These are phyloP conservation scores for Aplodontia rufa DNA, from an alignment of 2,113 vertebrate species.

Conservation along the genomic window DNA sequence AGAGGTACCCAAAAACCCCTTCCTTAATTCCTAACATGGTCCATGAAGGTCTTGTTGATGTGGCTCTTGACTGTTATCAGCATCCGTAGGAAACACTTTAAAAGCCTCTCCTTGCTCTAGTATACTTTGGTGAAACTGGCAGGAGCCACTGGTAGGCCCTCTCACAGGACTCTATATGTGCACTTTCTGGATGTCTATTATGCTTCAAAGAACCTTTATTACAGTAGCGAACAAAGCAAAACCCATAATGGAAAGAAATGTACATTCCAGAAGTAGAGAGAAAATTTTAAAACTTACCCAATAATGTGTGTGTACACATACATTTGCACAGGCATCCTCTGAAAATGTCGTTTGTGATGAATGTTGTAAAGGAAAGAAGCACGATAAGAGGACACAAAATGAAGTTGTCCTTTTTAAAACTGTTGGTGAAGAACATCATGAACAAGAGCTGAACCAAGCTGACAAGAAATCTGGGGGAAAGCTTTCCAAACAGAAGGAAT, in stretches of 20 bases:
- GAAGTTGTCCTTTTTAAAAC: background rate
- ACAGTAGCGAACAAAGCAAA: background rate
- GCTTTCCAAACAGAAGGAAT: background rate
- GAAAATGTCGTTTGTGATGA: background rate
- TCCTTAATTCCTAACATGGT: background rate
- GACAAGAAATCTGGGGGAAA: background rate
- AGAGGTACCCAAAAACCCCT: background rate
- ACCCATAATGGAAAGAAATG: background rate
- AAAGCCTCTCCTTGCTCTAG: background rate
- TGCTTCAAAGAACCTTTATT: conserved; percentile 1
- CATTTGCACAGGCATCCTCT: background rate
- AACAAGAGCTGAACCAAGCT: conserved; percentile 30
- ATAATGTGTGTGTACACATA: background rate
- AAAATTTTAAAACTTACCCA: background rate
- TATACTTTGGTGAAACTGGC: background rate
- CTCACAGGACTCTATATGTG: background rate
- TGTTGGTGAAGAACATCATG: background rate
- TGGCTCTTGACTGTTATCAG: background rate
- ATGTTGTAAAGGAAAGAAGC: background rate
- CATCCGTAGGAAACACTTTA: background rate
- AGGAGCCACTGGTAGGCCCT: background rate
- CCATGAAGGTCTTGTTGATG: background rate
- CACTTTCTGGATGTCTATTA: background rate
- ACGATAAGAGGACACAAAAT: background rate
- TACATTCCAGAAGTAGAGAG: background rate